Percentiles rank a stretch among this genome's conserved stretches.
Evolutionary conservation across 2,797 vertebrate genomes (phyloP).

Genomic region (Cossypha caffra): DNA sequence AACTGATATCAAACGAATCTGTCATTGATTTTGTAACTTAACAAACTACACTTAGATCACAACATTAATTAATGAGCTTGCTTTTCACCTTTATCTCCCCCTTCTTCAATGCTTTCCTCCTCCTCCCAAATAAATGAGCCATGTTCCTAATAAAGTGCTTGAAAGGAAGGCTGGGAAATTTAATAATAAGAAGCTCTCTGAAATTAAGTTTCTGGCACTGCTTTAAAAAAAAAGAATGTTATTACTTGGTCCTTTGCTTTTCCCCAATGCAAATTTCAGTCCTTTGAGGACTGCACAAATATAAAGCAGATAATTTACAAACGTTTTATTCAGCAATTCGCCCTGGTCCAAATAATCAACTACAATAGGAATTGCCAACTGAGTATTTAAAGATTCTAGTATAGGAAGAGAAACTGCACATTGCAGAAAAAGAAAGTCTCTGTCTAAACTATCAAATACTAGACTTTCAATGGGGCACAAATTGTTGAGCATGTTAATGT

Average conservation of each 20-base stretch:
- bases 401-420: background rate
- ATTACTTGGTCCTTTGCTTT: conserved; percentile 58
- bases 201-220: conserved; percentile 60
- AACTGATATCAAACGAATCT: too few relatives aligned
- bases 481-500: background rate
- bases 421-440: background rate
- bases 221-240: conserved; percentile 8
- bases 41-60: conserved; percentile 9
- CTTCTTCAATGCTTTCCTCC: background rate
- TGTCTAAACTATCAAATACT: conserved; percentile 13
- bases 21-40: too few relatives aligned
- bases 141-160: background rate
- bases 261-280: conserved; percentile 51
- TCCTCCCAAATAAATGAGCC: conserved; percentile 28
- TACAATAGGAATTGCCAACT: background rate
- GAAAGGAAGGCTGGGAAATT: conserved; percentile 51
- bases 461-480: background rate
- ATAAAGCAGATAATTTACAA: conserved; percentile 57
- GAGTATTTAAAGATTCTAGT: background rate
- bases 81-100: conserved; percentile 41
- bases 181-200: conserved; percentile 46
- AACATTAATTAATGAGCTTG: conserved; percentile 50
- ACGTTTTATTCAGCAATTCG: conserved; percentile 47
- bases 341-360: conserved; percentile 48
- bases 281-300: conserved; percentile 41